Conservation (phyloP, 2,888 invertebrate genomes). For the Caenorhabditis sp. region DNA sequence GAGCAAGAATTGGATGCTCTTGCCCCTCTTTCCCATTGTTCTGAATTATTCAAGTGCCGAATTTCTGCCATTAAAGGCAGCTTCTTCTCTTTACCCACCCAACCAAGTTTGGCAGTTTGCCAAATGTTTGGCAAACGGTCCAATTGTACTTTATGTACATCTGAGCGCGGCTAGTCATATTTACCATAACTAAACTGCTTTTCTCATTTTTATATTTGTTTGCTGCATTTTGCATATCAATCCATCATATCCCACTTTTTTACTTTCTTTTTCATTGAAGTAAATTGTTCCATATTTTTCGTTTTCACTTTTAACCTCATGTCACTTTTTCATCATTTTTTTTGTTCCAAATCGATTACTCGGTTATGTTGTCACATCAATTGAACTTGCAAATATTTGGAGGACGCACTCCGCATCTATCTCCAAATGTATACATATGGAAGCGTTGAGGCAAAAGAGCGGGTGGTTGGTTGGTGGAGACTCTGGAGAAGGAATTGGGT, state of each 20-base stretch:
- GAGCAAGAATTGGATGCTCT: neutral
- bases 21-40: constrained; percentile 2
- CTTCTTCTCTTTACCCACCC: constrained; percentile 1
- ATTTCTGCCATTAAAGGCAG: neutral
- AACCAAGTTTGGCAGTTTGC: neutral
- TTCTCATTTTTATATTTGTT: neutral
- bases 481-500: constrained; percentile 14
- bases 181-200: constrained; percentile 17
- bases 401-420: constrained; percentile 55
- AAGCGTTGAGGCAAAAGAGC: constrained; percentile 31
- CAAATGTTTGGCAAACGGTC: neutral
- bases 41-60: constrained; percentile 34
- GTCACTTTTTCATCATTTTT: constrained; percentile 27
- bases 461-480: constrained; percentile 32
- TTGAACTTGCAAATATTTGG: constrained; percentile 62
- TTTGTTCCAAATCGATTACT: constrained; percentile 54
- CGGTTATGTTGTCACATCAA: constrained; percentile 46
- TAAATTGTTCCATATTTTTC: neutral
- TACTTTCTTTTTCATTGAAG: neutral
- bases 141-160: neutral
- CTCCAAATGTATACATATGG: constrained; percentile 58
- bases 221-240: constrained; percentile 2
- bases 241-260: neutral
- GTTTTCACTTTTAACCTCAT: neutral
- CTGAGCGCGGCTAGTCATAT: neutral